Evolutionary conservation across 2,797 vertebrate species (phyloP), one percentile per base, ranked within the genome.

Genomic region (Psittacula echo): DNA sequence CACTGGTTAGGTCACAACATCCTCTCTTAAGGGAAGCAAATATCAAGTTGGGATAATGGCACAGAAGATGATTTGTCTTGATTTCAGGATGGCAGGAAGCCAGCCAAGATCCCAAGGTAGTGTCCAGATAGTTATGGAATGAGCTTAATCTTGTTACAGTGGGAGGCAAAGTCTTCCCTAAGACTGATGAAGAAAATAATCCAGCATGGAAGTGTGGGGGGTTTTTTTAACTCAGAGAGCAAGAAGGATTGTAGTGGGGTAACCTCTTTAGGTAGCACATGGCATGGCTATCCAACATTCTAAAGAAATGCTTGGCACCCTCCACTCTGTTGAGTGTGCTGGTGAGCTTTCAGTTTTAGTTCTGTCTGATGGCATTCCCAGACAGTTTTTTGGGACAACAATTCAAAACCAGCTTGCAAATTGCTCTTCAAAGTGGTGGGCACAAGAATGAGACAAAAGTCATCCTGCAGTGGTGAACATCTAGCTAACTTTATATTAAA

Each of bases 1-100:
- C 78, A 83, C 78, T 96, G 89, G 20, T 92, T 95, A 73, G 91
- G 82, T 94, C 87, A 85, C 89, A 94, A 77, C 91, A 94, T 80
- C 75, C 75, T 95, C 85, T 96, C 89, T 95, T 94, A 92, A 89
- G 82, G 65, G 53, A 89, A 80, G n/a, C 51, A 56, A 53, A 60
- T 80, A 82, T 72, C 82, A 87, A 80, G 56, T 56, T 41, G 74
- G 45, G 51, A 60, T 71, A 95, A 89, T 53, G 62, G n/a, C 65
- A 87, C 34, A 89, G 72, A 89, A 95, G 91, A 85, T 92, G 85
- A 67, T 92, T 93, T 72, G 24, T 80, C 85, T 74, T 80, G 60
- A 61, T 94, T 83, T 92, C 72, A 51, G 78, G 65, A 71, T 92
- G 72, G 72, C 68, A 85, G 85, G 29, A 93, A 93, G 23, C 61